Base-by-base conservation (phyloP, 2,888 invertebrate genomes). In the Xanthia togata region DNA sequence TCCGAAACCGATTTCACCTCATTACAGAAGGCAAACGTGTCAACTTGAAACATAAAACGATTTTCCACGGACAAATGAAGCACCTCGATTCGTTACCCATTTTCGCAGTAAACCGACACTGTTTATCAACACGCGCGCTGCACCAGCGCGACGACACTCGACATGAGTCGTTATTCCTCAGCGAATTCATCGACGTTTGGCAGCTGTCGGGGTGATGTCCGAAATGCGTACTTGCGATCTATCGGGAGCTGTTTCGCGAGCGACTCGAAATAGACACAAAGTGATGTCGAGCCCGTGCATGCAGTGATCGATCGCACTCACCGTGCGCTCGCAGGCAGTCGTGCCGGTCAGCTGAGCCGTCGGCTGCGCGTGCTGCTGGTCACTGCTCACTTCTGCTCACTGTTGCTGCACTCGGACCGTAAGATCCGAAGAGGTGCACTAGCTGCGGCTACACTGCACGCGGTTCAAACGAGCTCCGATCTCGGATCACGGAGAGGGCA, bases 301-400 rank as follows among this genome's bases (percentile, higher is more conserved):
- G 93, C 94, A 94, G 91, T 92, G 93, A 94, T 93, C 93, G 94
- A 94, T 93, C 95, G 96, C 96, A 95, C 96, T 96, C 95, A 96
- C 96, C 96, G 96, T 96, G 96, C 96, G 96, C 88, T 95, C 91
- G 93, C 85, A 91, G 93, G 91, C 92, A 90, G 93, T 89, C 92
- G 92, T 91, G 91, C 92, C 93, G 95, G 93, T 95, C 96, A 95
- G 96, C 96, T 95, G 95, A 94, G 93, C 93, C 89, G 94, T 92
- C 91, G 93, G 93, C 90, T 90, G 88, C 89, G 91, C 89, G 92
- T 88, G 89, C 85, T 79, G 70, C 70, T 88, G 93, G 92, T 75
- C 93, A 93, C 85, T 85, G 85, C 90, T 91, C 44, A 78, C 78
- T 69, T 73, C 73, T 82, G 89, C 90, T 91, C 44, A 78, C 78